Percentiles rank a stretch among this genome's conserved stretches.
phyloP scores from a whole-genome alignment of 2,888 invertebrate species.

The Germaria angustata region DNA sequence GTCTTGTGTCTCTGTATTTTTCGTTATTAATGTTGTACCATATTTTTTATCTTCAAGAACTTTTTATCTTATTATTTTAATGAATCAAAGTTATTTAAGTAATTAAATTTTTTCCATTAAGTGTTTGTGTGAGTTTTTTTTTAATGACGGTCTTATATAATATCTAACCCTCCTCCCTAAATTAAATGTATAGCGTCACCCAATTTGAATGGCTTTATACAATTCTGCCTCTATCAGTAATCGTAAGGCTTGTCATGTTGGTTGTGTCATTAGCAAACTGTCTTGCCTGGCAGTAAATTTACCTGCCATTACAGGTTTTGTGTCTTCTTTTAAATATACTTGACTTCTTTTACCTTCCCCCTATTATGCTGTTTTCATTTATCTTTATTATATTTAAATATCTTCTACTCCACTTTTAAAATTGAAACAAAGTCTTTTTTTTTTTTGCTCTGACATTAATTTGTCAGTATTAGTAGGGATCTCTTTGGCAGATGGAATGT shows the following conservation, averaged over 20 bases:
- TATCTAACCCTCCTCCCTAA: background rate
- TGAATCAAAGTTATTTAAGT: slow-evolving; percentile 40
- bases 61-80: slow-evolving; percentile 21
- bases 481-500: background rate
- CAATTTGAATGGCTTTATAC: background rate
- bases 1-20: background rate
- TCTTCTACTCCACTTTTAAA: background rate
- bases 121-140: no score
- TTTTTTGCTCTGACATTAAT: background rate
- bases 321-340: background rate
- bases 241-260: background rate
- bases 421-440: slow-evolving; percentile 1
- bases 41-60: background rate
- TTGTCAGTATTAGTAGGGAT: background rate
- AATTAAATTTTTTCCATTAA: slow-evolving; percentile 14
- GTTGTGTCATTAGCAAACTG: slow-evolving; percentile 22
- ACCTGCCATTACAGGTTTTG: slow-evolving; percentile 6
- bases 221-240: background rate
- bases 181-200: background rate
- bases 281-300: background rate
- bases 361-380: background rate
- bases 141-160: background rate
- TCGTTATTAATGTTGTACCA: background rate
- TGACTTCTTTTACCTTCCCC: background rate
- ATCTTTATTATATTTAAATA: slow-evolving; percentile 28